These are phyloP conservation scores for Eurypyga helias DNA, from an alignment of 2,113 vertebrate species.

Conservation along the genomic window DNA sequence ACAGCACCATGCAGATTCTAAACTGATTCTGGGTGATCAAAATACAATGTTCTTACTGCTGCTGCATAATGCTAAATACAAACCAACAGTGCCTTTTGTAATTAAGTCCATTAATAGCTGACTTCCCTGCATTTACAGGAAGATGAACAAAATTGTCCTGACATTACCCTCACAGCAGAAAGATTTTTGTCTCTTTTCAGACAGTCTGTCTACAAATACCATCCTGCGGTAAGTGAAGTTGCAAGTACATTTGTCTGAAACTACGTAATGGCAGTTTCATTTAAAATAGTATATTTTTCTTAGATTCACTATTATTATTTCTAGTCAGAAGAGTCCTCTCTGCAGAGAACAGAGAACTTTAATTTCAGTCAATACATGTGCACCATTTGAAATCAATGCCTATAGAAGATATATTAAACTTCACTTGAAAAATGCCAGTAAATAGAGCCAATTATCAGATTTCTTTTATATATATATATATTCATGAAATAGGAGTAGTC, in stretches of 20 bases:
- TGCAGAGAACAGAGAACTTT: constrained; percentile 22
- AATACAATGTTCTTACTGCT: background rate
- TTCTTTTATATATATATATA: constrained; percentile 59
- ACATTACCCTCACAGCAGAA: constrained; percentile 1
- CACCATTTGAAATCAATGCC: constrained; percentile 48
- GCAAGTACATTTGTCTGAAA: constrained; percentile 57
- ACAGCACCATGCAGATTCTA: background rate
- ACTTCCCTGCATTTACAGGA: constrained; percentile 61
- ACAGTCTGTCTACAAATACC: constrained; percentile 37
- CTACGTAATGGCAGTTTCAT: constrained; percentile 48
- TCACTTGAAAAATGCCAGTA: constrained; percentile 69
- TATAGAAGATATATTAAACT: constrained; percentile 62
- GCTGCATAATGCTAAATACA: constrained; percentile 37
- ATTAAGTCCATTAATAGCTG: constrained; percentile 67
- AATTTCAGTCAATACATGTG: constrained; percentile 19
- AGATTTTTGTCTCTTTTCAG: constrained; percentile 37
- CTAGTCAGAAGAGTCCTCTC: background rate
- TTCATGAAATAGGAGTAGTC: constrained; percentile 49
- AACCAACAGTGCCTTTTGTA: constrained; percentile 29
- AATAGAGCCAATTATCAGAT: constrained; percentile 74
- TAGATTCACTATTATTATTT: constrained; percentile 8
- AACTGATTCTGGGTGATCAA: background rate
- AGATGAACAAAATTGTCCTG: constrained; percentile 52
- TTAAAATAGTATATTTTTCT: constrained; percentile 37
- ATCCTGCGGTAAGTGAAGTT: constrained; percentile 33